Base-by-base conservation (phyloP, 2,113 vertebrate genomes). In the Clinocottus analis region DNA sequence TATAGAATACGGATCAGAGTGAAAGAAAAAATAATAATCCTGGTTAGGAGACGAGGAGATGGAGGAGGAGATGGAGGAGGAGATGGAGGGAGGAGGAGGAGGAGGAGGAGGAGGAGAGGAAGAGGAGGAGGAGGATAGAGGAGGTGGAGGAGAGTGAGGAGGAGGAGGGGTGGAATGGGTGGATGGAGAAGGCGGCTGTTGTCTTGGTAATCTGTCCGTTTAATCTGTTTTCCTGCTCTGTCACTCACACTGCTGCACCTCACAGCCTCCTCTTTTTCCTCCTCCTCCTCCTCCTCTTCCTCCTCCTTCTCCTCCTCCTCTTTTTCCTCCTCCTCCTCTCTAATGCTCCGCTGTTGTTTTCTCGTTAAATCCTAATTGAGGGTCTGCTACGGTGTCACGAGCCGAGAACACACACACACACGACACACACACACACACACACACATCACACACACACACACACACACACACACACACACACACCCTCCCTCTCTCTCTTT, bases 211-310 rank as follows among this genome's bases (percentile, higher is more conserved):
- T 89, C 84, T 79, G 53, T 71, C 27, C 70, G n/a, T 72, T 59
- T 94, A 95, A 96, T 94, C 95, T 93, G 90, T 93, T 95, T 95
- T 94, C 95, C 93, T 95, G 93, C 94, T 90, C 95, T 95, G 95
- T 95, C 96, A 96, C 94, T 96, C 95, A 96, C 88, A 90, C 93
- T 75, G 61, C 88, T 80, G 80, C 88, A 39, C 27, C n/a, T 16
- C 25, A 13, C 29, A 13, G 27, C 23, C n/a, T n/a, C 31, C 14
- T 12, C 29, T 3, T 25, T 58, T 6, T 1, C 16, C 3, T 6
- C 3, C 14, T 25, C 7, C 6, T n/a, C 12, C n/a, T 9, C 23
- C 43, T 19, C n/a, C 16, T 21, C 43, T 77, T 72, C 60, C 73
- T 69, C 80, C 75, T 33, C n/a, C 31, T 7, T 41, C 11, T 43